Base-by-base conservation (phyloP, 2,797 vertebrate species). In the Adrianichthys oophorus region DNA sequence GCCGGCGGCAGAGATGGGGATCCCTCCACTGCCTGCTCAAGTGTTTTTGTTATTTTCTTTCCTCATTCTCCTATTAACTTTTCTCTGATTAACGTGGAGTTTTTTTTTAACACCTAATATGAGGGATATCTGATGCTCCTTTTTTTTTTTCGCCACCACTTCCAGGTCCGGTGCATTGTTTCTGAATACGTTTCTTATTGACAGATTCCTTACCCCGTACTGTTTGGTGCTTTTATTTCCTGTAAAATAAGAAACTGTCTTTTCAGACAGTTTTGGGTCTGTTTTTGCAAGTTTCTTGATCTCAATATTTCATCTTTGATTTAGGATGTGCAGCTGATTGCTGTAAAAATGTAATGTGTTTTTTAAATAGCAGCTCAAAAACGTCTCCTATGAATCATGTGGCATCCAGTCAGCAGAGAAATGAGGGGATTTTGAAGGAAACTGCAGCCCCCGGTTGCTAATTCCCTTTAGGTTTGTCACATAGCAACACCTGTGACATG, bases 381-480 rank as follows among this genome's bases (percentile, higher is more conserved):
- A 29, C 3, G 12, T 17, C 45, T 48, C 7, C 14, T n/a, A 5
- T 24, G 12, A 45, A 19, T 45, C 48, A 17, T 26, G 19, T 4
- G 14, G 15, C 6, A 19, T 13, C 41, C 4, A 17, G 4, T 58
- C 1, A 41, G 45, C 56, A 42, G 23, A 26, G 42, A 42, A 19
- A 21, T 8, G 2, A 50, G 6, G 2, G 4, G 29, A 37, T 17
- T 7, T 19, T 24, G 19, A 23, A 46, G 26, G 13, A 46, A 46
- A 52, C 21, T 17, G 13, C 4, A 24, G 19, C 52, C 13, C 32
- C 4, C 7, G 19, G 7, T 23, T 17, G 7, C 15, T 15, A 40
- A 61, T 52, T 16, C 18, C 8, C 41, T 41, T 21, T 6, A 47
- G 44, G 29, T 47, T 32, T 48, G 23, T 55, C 24, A 45, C 18